Evolutionary conservation across 2,113 vertebrate genomes (phyloP), one percentile per base, ranked within the genome.

Genomic region (Calonectris borealis): DNA sequence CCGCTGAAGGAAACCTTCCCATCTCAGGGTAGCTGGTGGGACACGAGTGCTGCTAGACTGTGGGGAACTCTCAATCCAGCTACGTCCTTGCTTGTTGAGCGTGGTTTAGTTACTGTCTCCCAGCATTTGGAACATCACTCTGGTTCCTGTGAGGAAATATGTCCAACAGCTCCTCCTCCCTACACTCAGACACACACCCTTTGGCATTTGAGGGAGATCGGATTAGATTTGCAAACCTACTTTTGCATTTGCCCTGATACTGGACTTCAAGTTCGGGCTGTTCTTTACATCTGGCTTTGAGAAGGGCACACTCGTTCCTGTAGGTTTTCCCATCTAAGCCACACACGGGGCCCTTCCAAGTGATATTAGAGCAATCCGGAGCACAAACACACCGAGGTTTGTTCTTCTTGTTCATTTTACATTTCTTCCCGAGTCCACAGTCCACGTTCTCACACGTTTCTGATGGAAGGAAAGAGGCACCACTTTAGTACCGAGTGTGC

Each of bases 191-290:
- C 51, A 40, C 38, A 40, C 38, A 40, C 38, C 38, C 38, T 40
- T 40, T 40, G 38, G 38, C 38, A 40, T 40, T 40, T 40, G 85
- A 89, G 80, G 61, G 24, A 51, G 40, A 86, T 61, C 9, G 8
- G 76, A 52, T 93, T 91, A 93, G 90, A 96, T 92, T 96, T 91
- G 82, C 71, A 93, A 93, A 98, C 99, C 97, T 98, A 99, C 99
- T 99, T 98, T 99, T 99, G 98, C 99, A 99, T 98, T 99, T 99
- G 80, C 99, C 99, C 97, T 99, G 99, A 98, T 99, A 99, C 78
- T 99, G 99, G 96, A 99, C 99, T 97, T 99, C 99, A 97, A 99
- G 98, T 95, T 99, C 99, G 0, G 99, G 99, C 90, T 99, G 99
- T 78, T 99, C 99, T 98, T 99, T 99, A 91, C 99, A 99, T 98